Evolutionary conservation across 1,140 invertebrate species (phyloP).

Genomic region (Philaenus spumarius): DNA sequence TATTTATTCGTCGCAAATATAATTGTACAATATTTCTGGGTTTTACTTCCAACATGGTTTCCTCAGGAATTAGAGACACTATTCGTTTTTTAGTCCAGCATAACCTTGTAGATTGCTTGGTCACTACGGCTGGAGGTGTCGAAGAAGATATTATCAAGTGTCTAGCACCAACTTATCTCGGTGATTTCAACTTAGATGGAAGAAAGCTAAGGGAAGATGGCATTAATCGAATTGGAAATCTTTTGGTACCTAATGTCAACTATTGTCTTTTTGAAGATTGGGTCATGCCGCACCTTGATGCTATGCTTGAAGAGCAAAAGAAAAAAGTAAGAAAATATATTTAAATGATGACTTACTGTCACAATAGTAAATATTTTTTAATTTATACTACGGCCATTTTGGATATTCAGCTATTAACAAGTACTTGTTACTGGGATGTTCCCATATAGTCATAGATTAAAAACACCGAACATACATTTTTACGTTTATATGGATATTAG

Average conservation of each 20-base stretch:
- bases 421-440: no score
- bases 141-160: conserved; percentile 99
- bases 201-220: conserved; percentile 73
- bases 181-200: conserved; percentile 81
- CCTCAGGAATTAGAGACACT: conserved; percentile 87
- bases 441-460: no score
- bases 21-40: conserved; percentile 97
- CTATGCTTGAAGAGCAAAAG: conserved; percentile 86
- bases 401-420: no score
- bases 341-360: no score
- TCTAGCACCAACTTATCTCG: conserved; percentile 87
- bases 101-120: conserved; percentile 90
- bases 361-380: no score
- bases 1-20: conserved; percentile 66
- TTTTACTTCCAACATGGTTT: conserved; percentile 97
- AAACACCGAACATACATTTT: no score
- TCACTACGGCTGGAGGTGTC: conserved; percentile 95
- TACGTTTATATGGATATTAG: no score
- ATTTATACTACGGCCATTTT: no score
- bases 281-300: conserved; percentile 90
- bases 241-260: conserved; percentile 97
- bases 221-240: conserved; percentile 96
- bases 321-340: conserved; percentile 43
- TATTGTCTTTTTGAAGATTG: conserved; percentile 99
- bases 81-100: conserved; percentile 87